Percentiles rank a stretch among this genome's conserved stretches.
These are phyloP conservation scores for Leptinotarsa tumamoca DNA, from an alignment of 2,888 invertebrate genomes.

Conservation along the genomic window DNA sequence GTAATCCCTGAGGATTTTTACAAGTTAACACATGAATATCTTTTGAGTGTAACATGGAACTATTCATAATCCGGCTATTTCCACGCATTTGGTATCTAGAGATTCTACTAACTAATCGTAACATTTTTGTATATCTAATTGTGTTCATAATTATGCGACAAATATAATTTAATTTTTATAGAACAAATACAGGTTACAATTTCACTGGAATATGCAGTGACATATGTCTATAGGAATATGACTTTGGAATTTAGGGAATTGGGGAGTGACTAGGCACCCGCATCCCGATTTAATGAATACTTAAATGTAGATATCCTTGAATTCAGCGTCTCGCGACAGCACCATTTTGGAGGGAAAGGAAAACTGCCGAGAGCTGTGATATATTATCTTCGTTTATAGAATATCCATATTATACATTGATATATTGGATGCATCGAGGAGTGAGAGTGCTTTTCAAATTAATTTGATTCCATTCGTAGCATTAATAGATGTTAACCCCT, in stretches of 20 bases:
- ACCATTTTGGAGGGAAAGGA: no score
- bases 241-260: neutral
- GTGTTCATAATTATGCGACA: neutral
- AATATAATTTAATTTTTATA: neutral
- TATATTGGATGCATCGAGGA: no score
- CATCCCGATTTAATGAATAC: no score
- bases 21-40: neutral
- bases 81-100: neutral
- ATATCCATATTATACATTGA: no score
- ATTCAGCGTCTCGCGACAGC: no score
- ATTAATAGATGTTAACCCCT: no score
- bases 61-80: neutral
- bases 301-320: no score
- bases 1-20: constrained; percentile 22
- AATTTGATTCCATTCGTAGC: no score
- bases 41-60: neutral
- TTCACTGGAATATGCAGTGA: no score
- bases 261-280: neutral
- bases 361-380: no score
- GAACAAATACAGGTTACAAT: neutral
- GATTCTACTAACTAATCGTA: neutral
- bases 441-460: no score
- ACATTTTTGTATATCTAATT: neutral
- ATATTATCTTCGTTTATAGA: no score
- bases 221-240: neutral